Conservation (phyloP, 2,888 invertebrate genomes). For the Diaprepes abbreviatus region DNA sequence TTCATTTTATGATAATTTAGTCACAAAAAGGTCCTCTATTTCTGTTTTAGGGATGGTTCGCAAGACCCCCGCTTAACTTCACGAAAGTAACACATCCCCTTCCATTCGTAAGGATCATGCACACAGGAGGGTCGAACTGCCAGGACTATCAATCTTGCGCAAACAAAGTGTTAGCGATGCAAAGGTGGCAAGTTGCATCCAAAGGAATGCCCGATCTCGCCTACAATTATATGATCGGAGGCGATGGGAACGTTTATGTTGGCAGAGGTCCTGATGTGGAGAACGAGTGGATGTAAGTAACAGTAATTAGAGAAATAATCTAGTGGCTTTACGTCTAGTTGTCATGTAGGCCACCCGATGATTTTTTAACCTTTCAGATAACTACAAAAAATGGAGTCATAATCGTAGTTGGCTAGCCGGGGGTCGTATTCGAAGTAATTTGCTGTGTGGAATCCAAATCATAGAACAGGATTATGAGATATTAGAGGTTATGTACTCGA, state of each 20-base stretch:
- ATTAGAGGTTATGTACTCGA: no score
- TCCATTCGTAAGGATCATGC: conserved; percentile 67
- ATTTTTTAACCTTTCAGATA: no score
- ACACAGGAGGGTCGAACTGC: conserved; percentile 69
- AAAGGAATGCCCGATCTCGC: conserved; percentile 67
- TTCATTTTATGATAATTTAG: no score
- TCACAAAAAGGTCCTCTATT: no score
- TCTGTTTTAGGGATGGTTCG: conserved; percentile 71
- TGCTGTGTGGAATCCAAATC: no score
- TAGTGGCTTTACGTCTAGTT: no score
- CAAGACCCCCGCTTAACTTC: conserved; percentile 68
- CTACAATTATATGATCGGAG: conserved; percentile 73
- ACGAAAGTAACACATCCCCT: conserved; percentile 31
- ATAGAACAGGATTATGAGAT: no score
- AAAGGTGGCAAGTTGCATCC: conserved; percentile 62
- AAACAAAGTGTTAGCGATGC: conserved; percentile 67
- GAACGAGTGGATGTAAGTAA: conserved; percentile 57
- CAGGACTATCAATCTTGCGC: conserved; percentile 67
- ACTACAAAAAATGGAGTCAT: no score
- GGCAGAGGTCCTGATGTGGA: conserved; percentile 69
- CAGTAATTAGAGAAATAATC: not conserved
- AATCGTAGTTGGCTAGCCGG: no score
- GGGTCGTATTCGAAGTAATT: no score
- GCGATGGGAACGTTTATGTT: conserved; percentile 82
- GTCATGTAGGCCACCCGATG: no score